Percentiles rank a stretch among this genome's conserved stretches.
Evolutionary conservation across 2,113 vertebrate species (phyloP).

Genomic region (Podarcis cretensis): DNA sequence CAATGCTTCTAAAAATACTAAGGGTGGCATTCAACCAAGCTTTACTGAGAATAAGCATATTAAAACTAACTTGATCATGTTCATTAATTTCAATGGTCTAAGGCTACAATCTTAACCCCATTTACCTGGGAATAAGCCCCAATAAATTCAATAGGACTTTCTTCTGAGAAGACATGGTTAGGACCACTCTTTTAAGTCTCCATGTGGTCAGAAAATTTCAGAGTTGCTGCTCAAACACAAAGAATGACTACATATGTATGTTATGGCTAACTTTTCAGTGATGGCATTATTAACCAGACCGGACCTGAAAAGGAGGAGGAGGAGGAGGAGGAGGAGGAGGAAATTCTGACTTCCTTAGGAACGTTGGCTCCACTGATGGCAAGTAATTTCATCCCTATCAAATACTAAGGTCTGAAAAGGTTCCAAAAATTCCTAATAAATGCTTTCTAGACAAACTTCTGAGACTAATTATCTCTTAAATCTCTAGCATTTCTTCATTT

Average conservation of each 20-base stretch:
- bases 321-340: background rate
- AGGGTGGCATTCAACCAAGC: too few species aligned
- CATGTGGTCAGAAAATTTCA: background rate
- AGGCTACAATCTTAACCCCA: background rate
- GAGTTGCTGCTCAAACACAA: background rate
- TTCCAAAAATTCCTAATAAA: background rate
- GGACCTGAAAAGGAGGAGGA: background rate
- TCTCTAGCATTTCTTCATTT: background rate
- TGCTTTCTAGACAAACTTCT: background rate
- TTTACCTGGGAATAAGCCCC: too few species aligned
- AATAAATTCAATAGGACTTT: too few species aligned
- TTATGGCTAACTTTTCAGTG: background rate
- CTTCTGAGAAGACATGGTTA: too few species aligned
- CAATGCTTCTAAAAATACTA: background rate
- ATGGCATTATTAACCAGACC: background rate
- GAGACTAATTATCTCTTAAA: background rate
- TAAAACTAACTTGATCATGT: too few species aligned
- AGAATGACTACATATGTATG: background rate
- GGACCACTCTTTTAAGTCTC: background rate
- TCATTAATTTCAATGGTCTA: too few species aligned
- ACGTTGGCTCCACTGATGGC: too few species aligned
- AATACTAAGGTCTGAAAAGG: background rate
- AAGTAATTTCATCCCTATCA: background rate
- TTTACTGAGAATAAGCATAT: too few species aligned
- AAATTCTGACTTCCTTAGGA: background rate